Evolutionary conservation across 2,797 vertebrate genomes (phyloP), one percentile per base, ranked within the genome.

Genomic region (Muraenolepis orangiensis): DNA sequence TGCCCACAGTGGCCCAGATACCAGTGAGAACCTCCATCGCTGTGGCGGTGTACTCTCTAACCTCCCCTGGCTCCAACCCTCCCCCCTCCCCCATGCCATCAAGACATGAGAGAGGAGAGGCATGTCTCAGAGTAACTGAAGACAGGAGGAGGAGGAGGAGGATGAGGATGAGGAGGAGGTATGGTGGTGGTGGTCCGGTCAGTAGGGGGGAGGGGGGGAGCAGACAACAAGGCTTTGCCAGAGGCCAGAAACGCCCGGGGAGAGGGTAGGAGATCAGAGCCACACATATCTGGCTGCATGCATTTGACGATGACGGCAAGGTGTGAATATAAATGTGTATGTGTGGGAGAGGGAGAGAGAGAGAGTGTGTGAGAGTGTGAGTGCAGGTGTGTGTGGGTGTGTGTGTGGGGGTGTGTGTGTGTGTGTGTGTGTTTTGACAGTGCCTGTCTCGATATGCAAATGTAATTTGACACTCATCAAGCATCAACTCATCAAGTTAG

Each of bases 371-470:
- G 23, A 70, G 72, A 36, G 68, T 57, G 4, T 31, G 40, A 74
- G 72, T 78, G 75, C 3, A 75, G 70, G 76, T 78, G 74, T 2
- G 20, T n/a, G 46, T 51, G 46, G 18, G 16, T 51, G 16, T 20
- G 40, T 42, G 40, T 42, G 40, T 42, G 40, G 13, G 40, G 13
- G 40, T 42, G 40, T 42, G 40, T 42, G 40, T 42, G 40, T 42
- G 40, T 42, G 40, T 42, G 40, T 42, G 40, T 42, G 40, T 42
- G 38, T 11, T 11, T 11, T 0, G 38, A 14, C 11, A 2, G 38
- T 0, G 38, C 2, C 3, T 34, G 32, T 34, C 12, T 46, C 32
- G 42, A 38, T 38, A 38, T 38, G 36, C 36, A 38, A 38, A 38
- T 38, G 10, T 38, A 4, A 38, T 38, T 38, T 38, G 36, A 38